These are phyloP conservation scores for Sus cebifrons DNA, from an alignment of 2,797 vertebrate genomes.

Conservation along the genomic window DNA sequence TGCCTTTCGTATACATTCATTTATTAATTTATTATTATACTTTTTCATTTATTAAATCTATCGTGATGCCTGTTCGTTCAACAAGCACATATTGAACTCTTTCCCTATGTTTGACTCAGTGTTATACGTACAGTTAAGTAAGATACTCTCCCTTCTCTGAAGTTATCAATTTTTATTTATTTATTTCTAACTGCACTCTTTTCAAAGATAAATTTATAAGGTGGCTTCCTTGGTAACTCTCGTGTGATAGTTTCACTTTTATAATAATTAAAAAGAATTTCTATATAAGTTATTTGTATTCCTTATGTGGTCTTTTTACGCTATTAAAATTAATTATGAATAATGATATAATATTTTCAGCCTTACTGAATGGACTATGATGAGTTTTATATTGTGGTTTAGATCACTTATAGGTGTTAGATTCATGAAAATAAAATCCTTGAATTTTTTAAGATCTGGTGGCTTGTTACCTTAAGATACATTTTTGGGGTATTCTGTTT, in stretches of 20 bases:
- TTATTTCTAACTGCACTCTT: background rate
- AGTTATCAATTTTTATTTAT: conserved; percentile 28
- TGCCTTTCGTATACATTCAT: background rate
- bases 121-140: background rate
- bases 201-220: background rate
- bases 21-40: background rate
- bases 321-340: background rate
- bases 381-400: background rate
- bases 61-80: background rate
- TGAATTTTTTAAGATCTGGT: background rate
- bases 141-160: background rate
- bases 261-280: conserved; percentile 9
- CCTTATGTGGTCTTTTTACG: background rate
- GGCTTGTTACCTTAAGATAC: background rate
- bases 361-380: background rate
- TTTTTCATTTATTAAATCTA: background rate
- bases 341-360: background rate
- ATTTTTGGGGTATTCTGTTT: background rate
- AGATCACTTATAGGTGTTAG: background rate
- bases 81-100: background rate
- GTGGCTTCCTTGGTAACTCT: background rate
- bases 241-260: conserved; percentile 24
- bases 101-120: background rate
- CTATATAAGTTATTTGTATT: conserved; percentile 5
- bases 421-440: background rate